These are phyloP conservation scores for Zaprionus kolodkinae DNA, from an alignment of 1,140 invertebrate species.

Conservation along the genomic window DNA sequence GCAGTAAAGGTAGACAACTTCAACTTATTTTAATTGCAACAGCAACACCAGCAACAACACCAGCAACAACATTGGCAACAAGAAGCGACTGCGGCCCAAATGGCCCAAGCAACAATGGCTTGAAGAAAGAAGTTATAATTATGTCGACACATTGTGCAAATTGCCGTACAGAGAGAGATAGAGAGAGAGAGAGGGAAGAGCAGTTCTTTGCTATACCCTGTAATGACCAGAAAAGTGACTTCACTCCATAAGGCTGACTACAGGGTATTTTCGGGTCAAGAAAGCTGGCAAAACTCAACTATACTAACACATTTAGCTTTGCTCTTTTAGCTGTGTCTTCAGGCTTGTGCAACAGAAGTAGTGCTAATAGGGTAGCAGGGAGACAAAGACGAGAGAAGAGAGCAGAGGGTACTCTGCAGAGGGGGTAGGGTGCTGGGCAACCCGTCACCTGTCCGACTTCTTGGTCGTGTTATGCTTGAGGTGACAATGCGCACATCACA, in stretches of 20 bases:
- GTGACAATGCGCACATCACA: slow-evolving; percentile 62
- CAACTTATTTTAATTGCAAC: slow-evolving; percentile 82
- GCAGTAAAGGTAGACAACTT: slow-evolving; percentile 81
- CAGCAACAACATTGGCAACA: slow-evolving; percentile 3
- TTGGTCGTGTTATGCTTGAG: slow-evolving; percentile 65
- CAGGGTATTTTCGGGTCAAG: not conserved
- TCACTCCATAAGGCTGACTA: not conserved
- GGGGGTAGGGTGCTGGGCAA: not conserved
- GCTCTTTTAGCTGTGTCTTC: slow-evolving; percentile 4
- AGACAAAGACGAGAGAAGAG: not conserved
- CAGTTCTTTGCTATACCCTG: slow-evolving; percentile 23
- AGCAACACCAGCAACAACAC: slow-evolving; percentile 22
- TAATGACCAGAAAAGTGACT: not conserved
- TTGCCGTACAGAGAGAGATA: slow-evolving; percentile 3
- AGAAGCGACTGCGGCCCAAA: slow-evolving; percentile 25
- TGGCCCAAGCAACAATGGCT: slow-evolving; percentile 37
- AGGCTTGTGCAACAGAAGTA: not conserved
- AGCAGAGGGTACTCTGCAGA: no score
- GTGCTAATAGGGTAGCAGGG: slow-evolving; percentile 6
- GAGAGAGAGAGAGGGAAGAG: slow-evolving; percentile 7
- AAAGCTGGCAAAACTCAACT: not conserved
- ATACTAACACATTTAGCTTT: not conserved
- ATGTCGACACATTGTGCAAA: slow-evolving; percentile 46
- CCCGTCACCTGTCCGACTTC: slow-evolving; percentile 32
- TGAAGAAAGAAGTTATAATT: slow-evolving; percentile 75